These are phyloP conservation scores for Tauraco hartlaubi DNA, from an alignment of 2,797 vertebrate genomes.

Conservation along the genomic window DNA sequence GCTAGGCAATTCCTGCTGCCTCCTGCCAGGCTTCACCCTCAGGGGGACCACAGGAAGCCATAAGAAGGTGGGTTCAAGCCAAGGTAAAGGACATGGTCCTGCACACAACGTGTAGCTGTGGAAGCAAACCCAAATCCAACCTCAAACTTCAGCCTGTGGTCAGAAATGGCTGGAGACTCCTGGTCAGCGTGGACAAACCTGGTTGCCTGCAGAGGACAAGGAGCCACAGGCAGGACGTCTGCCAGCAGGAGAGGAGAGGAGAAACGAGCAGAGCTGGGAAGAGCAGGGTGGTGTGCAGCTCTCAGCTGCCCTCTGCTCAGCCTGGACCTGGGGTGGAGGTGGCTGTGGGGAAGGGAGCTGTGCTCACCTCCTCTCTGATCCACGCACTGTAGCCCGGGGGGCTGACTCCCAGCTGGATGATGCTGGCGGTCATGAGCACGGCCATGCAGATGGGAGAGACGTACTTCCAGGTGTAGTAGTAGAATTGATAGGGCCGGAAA, in stretches of 20 bases:
- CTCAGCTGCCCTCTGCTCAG: background rate
- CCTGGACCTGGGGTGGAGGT: background rate
- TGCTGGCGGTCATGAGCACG: constrained; percentile 88
- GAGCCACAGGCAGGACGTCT: rapidly evolving
- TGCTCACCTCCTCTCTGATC: constrained; percentile 92
- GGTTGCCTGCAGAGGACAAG: background rate
- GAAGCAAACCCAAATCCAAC: background rate
- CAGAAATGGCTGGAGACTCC: background rate
- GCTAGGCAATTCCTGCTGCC: background rate
- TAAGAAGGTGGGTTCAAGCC: background rate
- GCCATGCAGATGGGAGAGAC: constrained; percentile 93
- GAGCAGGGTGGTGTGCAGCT: background rate
- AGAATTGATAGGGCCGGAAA: constrained; percentile 88
- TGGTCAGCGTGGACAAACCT: background rate
- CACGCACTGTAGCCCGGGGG: constrained; percentile 95
- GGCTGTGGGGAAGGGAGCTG: background rate
- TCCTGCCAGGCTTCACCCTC: background rate
- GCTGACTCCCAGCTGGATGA: constrained; percentile 91
- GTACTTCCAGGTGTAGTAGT: constrained; percentile 97
- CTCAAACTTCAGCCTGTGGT: background rate
- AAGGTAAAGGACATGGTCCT: background rate
- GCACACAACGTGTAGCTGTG: background rate
- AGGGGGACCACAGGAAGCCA: rapidly evolving
- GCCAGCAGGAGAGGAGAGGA: background rate
- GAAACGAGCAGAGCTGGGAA: background rate